phyloP scores from a whole-genome alignment of 2,888 invertebrate species.

The Limnephilus rhombicus region DNA sequence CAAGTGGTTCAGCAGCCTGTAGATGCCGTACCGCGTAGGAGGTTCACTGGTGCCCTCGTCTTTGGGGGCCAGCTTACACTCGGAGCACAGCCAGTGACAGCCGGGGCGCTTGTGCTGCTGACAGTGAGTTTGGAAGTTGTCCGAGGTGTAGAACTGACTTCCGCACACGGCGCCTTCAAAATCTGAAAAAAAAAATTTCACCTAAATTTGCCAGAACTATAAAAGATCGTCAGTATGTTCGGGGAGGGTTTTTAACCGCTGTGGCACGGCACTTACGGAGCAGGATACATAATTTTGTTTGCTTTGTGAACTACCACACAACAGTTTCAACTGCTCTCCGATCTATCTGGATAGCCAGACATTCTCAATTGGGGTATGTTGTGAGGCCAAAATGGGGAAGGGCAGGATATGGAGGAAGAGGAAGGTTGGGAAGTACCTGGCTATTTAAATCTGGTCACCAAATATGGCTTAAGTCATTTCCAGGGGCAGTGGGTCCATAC shows the following conservation, averaged over 20 bases:
- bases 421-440: no score
- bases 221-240: background rate
- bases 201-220: background rate
- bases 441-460: no score
- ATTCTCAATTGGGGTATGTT: no score
- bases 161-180: conserved; percentile 67
- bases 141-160: conserved; percentile 70
- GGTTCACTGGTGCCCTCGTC: background rate
- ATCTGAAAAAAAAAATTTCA: background rate
- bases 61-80: conserved; percentile 66
- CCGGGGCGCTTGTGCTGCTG: background rate
- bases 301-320: no score
- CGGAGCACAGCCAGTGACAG: conserved; percentile 67
- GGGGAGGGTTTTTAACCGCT: background rate
- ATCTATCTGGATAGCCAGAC: no score
- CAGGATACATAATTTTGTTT: no score
- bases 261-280: no score
- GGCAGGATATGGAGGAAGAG: no score
- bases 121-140: conserved; percentile 70
- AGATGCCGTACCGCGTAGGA: background rate
- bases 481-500: no score
- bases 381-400: no score
- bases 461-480: no score
- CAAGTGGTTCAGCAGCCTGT: conserved; percentile 71
- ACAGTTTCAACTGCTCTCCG: no score